phyloP scores from a whole-genome alignment of 2,888 invertebrate genomes.

The Chironomus tentans region DNA sequence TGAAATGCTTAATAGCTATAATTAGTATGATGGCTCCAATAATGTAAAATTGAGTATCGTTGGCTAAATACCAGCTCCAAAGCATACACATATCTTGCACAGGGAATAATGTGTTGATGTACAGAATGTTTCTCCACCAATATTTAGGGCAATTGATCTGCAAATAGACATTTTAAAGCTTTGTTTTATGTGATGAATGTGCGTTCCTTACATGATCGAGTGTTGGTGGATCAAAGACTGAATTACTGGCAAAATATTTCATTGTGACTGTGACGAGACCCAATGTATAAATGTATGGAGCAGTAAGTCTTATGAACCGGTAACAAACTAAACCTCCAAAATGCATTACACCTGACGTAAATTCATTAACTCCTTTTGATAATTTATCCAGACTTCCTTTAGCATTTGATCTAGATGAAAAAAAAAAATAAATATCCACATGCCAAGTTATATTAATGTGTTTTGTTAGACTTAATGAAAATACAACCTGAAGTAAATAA shows the following conservation, averaged over 20 bases:
- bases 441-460: constrained; percentile 40
- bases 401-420: constrained; percentile 53
- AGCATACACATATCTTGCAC: constrained; percentile 84
- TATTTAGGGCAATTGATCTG: constrained; percentile 65
- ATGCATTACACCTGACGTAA: constrained; percentile 56
- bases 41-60: constrained; percentile 80
- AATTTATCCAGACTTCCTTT: constrained; percentile 61
- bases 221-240: constrained; percentile 76
- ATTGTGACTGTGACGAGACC: constrained; percentile 77
- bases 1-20: constrained; percentile 71
- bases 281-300: constrained; percentile 73
- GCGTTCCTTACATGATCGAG: constrained; percentile 51
- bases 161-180: neutral
- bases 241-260: constrained; percentile 74
- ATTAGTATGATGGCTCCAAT: constrained; percentile 74
- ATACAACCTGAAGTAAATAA: constrained; percentile 48
- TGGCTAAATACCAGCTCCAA: constrained; percentile 85
- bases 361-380: constrained; percentile 53
- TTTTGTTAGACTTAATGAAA: no score
- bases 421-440: no score
- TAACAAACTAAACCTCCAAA: constrained; percentile 69
- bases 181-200: no score
- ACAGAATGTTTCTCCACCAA: constrained; percentile 82
- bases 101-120: constrained; percentile 77
- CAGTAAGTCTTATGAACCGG: constrained; percentile 68